These are phyloP conservation scores for Nematopogon swammerdamellus DNA, from an alignment of 2,888 invertebrate species.

Conservation along the genomic window DNA sequence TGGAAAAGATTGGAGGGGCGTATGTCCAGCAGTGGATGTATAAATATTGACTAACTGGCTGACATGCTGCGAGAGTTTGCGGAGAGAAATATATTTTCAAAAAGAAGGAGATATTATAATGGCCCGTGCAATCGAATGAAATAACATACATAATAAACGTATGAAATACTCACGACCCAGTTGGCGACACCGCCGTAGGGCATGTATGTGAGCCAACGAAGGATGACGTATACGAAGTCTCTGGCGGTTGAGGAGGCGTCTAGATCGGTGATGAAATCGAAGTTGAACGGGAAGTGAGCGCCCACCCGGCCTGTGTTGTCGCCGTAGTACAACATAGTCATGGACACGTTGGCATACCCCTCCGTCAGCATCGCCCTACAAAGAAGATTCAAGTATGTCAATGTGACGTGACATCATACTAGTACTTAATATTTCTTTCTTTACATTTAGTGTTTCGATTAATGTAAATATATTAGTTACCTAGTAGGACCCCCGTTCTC, in stretches of 20 bases:
- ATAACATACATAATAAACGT: background rate
- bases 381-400: no score
- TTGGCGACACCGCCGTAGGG: constrained; percentile 57
- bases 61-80: no score
- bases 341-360: constrained; percentile 52
- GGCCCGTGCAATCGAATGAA: no score
- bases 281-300: constrained; percentile 65
- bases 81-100: no score
- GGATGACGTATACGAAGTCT: constrained; percentile 45
- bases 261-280: constrained; percentile 54
- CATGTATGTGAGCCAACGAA: constrained; percentile 58
- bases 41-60: no score
- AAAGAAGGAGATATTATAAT: no score
- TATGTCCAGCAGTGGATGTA: no score
- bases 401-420: no score
- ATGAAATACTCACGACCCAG: constrained; percentile 56
- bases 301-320: constrained; percentile 34
- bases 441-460: no score
- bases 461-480: constrained; percentile 18
- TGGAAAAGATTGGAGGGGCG: no score
- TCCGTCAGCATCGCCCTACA: constrained; percentile 58
- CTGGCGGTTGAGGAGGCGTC: constrained; percentile 37
- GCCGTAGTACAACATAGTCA: constrained; percentile 62
- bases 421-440: no score
- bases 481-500: constrained; percentile 36